Base-by-base conservation (phyloP, 1,140 invertebrate genomes). In the Drosophila ironensis region DNA sequence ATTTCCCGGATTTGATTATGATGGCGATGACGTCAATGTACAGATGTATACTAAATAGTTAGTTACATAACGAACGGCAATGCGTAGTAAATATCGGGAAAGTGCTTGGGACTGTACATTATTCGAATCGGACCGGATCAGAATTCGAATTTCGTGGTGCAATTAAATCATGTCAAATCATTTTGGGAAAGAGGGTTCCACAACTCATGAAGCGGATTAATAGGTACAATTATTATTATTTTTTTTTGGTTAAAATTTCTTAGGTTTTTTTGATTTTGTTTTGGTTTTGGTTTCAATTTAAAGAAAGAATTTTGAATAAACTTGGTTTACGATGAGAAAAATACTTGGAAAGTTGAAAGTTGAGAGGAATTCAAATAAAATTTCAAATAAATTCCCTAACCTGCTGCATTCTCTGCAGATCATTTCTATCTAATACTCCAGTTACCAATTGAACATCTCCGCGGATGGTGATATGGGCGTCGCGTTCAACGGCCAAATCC, bases 401-500 rank as follows among this genome's bases (percentile, higher is more conserved):
- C 93, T 95, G 94, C 90, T 96, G 94, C 95, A 96, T 95, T 90
- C 94, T 92, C 86, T 94, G 95, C 37, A 95, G 92, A 71, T 92
- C 93, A 71, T 95, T 94, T 70, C 94, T 92, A 82, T 96, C 95
- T 50, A 94, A 89, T 63, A 96, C 93, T 53, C 93, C 93, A 70
- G 93, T 93, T 56, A 95, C 92, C 53, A 95, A 89, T 77, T 95
- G 93, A 27, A 94, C 95, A 87, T 95, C 95, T 25, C 94, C 94
- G 60, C 95, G 91, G 3, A 95, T 93, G 1, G 92, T 93, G 11
- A 95, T 93, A 51, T 94, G 92, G 3, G 93, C 91, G 88, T 97
- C 96, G 38, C 94, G 94, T 41, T 95, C 94, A 0, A 95, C 94
- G 0, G 96, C 96, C 81, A 97, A 90, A 88, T 98, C 97, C 35